phyloP scores from a whole-genome alignment of 2,113 vertebrate genomes.

The Aramus guarauna region DNA sequence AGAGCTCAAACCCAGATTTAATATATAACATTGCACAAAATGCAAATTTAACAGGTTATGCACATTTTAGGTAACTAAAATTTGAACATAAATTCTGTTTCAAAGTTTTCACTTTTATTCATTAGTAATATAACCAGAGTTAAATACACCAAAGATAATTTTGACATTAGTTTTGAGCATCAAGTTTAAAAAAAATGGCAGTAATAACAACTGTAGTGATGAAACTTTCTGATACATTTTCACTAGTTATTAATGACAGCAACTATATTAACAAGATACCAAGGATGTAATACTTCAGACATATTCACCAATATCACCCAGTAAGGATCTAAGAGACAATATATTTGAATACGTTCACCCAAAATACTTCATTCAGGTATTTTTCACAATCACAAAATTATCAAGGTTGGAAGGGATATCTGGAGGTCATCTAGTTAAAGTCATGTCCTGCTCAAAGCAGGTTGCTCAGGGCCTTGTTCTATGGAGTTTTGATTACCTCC shows the following conservation, averaged over 20 bases:
- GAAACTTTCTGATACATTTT: not conserved
- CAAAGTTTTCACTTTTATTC: not conserved
- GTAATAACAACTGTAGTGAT: not conserved
- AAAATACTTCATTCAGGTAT: not conserved
- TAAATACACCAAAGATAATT: not conserved
- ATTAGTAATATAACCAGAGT: not conserved
- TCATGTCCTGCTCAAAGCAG: not conserved
- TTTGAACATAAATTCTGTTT: not conserved
- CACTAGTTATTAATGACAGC: not conserved
- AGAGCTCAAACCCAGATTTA: not conserved
- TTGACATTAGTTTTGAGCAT: not conserved
- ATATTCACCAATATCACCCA: not conserved
- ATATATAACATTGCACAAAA: not conserved
- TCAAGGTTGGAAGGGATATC: not conserved
- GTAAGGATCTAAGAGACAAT: not conserved
- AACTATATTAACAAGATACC: not conserved
- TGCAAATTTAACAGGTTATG: not conserved
- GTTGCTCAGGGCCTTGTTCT: not conserved
- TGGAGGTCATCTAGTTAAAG: not conserved
- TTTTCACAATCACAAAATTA: not conserved
- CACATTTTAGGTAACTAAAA: not conserved
- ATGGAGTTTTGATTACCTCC: not conserved
- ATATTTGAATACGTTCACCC: not conserved
- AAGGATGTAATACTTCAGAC: not conserved
- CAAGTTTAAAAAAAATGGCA: not conserved